Evolutionary conservation across 2,797 vertebrate genomes (phyloP), one percentile per base, ranked within the genome.

Genomic region (Staurois parvus): DNA sequence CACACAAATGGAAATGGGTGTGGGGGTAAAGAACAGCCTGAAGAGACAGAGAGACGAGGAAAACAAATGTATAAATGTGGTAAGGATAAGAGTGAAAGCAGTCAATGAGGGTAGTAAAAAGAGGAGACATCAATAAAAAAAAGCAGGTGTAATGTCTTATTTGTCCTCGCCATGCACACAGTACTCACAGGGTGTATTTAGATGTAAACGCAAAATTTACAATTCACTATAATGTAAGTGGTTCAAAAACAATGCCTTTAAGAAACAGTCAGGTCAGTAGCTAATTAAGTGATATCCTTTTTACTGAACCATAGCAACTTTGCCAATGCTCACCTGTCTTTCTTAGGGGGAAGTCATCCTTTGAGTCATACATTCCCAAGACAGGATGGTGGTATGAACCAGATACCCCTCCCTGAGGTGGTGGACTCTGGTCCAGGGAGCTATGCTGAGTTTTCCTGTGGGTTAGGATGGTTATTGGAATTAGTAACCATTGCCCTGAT

Each of bases 351-450:
- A 99, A 99, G 95, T 99, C 98, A 0, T 99, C 96, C 94, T 97
- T 99, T 89, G 97, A 93, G 93, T 99, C 98, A 0, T 99, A 99
- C 92, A 97, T 96, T 62, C 98, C 98, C 92, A 99, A 95, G 76
- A 98, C 92, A 0, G 96, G 96, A 88, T 98, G 97, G 92, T 96
- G 97, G 92, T 97, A 99, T 77, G 96, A 94, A 83, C 96, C 91
- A 0, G 95, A 97, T 72, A 97, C 90, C n/a, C 96, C 94, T 0
- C 97, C 96, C 90, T 98, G 98, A 9, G 98, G 98, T 4, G 98
- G 97, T 76, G 98, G 98, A 90, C 97, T 99, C 96, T 99, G 97
- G 92, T 99, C 98, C 92, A 99, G 91, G 66, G 98, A 99, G 92
- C 98, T 98, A 93, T 99, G 98, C 90, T 99, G 98, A 4, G 98